Percentiles rank a stretch among this genome's conserved stretches.
These are phyloP conservation scores for Balearica regulorum DNA, from an alignment of 2,797 vertebrate species.

Conservation along the genomic window DNA sequence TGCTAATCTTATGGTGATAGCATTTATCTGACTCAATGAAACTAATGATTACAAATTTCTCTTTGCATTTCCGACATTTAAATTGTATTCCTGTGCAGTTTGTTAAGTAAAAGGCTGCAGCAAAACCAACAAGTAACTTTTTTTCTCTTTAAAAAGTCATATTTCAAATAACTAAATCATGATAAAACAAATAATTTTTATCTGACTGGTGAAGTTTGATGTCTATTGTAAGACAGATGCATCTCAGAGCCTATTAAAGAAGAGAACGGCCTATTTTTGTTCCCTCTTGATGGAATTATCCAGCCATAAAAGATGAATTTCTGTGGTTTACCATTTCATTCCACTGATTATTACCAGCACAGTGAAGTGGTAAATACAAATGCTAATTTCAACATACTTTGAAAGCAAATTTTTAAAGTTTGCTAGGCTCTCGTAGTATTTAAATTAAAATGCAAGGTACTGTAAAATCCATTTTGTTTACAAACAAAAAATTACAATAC, in stretches of 20 bases:
- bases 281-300: slow-evolving; percentile 68
- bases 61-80: not conserved
- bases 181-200: slow-evolving; percentile 54
- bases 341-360: slow-evolving; percentile 67
- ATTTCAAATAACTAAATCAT: slow-evolving; percentile 59
- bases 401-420: slow-evolving; percentile 58
- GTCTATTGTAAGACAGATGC: slow-evolving; percentile 60
- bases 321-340: slow-evolving; percentile 66
- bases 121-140: slow-evolving; percentile 33
- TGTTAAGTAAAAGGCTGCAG: not conserved
- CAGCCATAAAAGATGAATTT: slow-evolving; percentile 72
- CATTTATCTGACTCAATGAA: not conserved
- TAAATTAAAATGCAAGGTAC: slow-evolving; percentile 60
- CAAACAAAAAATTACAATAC: slow-evolving; percentile 18
- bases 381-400: slow-evolving; percentile 69
- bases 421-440: slow-evolving; percentile 7
- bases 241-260: slow-evolving; percentile 62
- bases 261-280: slow-evolving; percentile 41
- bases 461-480: slow-evolving; percentile 58
- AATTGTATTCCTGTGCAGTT: not conserved
- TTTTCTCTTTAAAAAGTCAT: slow-evolving; percentile 25
- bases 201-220: slow-evolving; percentile 51
- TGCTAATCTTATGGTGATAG: not conserved
- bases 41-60: not conserved
- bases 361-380: slow-evolving; percentile 73